phyloP scores from a whole-genome alignment of 2,113 vertebrate genomes.

The Axis porcinus region DNA sequence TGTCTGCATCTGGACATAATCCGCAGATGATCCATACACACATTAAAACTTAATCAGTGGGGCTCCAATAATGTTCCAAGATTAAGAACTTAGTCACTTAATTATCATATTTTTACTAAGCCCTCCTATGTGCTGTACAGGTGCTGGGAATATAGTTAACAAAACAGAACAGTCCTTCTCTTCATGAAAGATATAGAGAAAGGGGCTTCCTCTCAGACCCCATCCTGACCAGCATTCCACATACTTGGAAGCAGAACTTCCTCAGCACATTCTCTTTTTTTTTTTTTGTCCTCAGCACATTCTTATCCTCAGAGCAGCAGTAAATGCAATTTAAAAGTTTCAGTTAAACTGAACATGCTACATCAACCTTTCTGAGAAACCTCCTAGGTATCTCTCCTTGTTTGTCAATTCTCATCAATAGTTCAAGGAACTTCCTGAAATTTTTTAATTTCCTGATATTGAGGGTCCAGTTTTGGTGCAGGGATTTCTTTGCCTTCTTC shows the following conservation, averaged over 20 bases:
- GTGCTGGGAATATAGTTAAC: background rate
- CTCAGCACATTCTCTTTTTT: background rate
- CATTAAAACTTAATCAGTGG: background rate
- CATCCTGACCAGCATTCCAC: background rate
- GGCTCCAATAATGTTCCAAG: background rate
- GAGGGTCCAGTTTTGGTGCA: background rate
- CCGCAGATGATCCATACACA: background rate
- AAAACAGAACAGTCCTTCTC: background rate
- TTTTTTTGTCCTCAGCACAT: no score
- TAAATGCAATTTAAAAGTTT: background rate
- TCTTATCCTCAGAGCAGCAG: background rate
- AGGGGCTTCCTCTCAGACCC: background rate
- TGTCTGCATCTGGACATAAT: background rate
- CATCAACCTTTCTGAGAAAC: background rate
- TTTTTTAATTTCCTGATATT: background rate
- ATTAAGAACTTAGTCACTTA: background rate
- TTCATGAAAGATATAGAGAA: background rate
- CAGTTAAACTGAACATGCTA: background rate
- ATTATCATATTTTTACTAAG: background rate
- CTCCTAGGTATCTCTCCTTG: background rate
- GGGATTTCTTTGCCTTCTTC: background rate
- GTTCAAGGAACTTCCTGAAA: background rate
- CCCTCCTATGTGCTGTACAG: background rate
- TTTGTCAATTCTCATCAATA: background rate
- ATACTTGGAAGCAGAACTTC: background rate